These are phyloP conservation scores for Laticauda colubrina DNA, from an alignment of 2,113 vertebrate species.

Conservation along the genomic window DNA sequence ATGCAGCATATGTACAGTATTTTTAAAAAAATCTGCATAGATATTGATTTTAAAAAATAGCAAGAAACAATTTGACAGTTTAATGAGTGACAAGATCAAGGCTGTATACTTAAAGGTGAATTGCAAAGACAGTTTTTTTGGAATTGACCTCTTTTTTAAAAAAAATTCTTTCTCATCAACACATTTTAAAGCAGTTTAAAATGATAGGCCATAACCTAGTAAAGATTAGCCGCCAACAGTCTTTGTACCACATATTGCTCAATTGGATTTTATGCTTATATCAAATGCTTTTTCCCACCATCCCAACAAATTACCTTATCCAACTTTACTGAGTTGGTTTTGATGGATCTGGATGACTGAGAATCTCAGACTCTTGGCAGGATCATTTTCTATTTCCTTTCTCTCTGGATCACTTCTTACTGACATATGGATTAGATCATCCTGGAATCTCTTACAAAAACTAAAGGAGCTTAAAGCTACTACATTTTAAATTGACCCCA, in stretches of 20 bases:
- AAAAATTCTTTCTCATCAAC: background rate
- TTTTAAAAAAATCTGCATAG: background rate
- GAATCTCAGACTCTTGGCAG: background rate
- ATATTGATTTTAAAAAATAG: background rate
- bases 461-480: background rate
- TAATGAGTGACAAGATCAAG: constrained; percentile 16
- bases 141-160: background rate
- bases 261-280: background rate
- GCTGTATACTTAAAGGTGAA: constrained; percentile 26
- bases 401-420: background rate
- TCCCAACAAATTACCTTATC: background rate
- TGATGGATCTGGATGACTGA: background rate
- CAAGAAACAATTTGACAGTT: constrained; percentile 23
- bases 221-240: background rate
- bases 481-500: background rate
- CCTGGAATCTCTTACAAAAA: background rate
- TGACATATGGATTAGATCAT: background rate
- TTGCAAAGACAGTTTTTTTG: background rate
- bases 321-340: background rate
- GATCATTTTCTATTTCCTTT: background rate
- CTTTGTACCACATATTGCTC: background rate
- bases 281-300: background rate
- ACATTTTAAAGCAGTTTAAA: background rate
- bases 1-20: background rate
- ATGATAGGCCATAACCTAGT: background rate